phyloP scores from a whole-genome alignment of 2,113 vertebrate genomes.

The Erythrolamprus reginae region DNA sequence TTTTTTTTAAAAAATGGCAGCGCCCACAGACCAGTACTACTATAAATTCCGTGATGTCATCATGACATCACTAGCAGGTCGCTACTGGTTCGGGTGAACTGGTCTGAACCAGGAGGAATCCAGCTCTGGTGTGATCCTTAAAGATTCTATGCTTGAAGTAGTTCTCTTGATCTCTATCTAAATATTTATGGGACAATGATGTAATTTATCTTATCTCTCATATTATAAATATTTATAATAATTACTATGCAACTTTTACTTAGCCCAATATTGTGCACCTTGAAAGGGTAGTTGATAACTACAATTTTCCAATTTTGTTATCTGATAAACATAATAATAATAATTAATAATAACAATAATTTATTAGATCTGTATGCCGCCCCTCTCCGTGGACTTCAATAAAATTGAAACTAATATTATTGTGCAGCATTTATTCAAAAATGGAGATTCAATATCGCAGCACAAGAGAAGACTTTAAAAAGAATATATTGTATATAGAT shows the following conservation, averaged over 20 bases:
- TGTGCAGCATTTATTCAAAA: background rate
- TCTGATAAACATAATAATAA: background rate
- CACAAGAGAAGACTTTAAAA: background rate
- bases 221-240: background rate
- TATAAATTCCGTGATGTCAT: no score
- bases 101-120: no score
- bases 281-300: background rate
- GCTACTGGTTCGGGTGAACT: no score
- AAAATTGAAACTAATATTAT: background rate
- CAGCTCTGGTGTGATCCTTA: background rate
- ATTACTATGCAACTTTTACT: background rate
- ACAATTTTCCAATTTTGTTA: background rate
- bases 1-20: no score
- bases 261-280: background rate
- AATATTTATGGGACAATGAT: background rate
- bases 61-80: no score
- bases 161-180: background rate
- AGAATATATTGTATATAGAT: background rate
- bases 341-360: no score
- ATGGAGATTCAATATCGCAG: background rate
- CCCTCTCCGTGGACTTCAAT: no score
- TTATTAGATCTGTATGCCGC: no score
- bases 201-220: background rate
- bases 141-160: background rate
- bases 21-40: no score